Conservation (phyloP, 2,113 vertebrate genomes). For the Hydropotes inermis region DNA sequence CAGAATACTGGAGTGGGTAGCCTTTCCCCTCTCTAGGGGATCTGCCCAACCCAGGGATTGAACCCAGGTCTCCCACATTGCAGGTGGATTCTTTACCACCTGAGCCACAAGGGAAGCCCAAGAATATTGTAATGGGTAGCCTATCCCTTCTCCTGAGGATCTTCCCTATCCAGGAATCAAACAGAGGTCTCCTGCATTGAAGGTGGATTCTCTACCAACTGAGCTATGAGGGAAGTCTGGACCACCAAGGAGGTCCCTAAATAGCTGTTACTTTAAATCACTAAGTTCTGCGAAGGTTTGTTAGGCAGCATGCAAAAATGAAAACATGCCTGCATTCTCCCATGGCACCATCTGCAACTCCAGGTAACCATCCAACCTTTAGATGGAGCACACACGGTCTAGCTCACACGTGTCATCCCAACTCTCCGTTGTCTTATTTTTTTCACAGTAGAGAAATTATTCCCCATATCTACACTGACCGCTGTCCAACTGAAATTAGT, state of each 20-base stretch:
- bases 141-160: neutral
- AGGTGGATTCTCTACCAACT: neutral
- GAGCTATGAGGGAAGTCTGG: neutral
- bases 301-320: rapidly evolving
- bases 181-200: neutral
- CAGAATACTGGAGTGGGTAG: neutral
- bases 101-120: neutral
- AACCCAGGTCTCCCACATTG: neutral
- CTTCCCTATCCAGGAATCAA: neutral
- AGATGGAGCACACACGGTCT: rapidly evolving
- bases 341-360: rapidly evolving
- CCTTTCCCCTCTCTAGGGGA: neutral
- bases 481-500: neutral
- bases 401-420: rapidly evolving
- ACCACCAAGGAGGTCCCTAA: neutral
- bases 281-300: neutral
- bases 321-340: too few relatives aligned
- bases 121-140: neutral
- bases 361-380: neutral
- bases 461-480: neutral
- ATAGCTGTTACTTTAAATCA: neutral
- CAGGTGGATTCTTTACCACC: neutral
- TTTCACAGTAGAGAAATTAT: rapidly evolving
- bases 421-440: neutral
- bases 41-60: neutral